phyloP scores from a whole-genome alignment of 2,888 invertebrate genomes.

The Amblyteles armatorius region DNA sequence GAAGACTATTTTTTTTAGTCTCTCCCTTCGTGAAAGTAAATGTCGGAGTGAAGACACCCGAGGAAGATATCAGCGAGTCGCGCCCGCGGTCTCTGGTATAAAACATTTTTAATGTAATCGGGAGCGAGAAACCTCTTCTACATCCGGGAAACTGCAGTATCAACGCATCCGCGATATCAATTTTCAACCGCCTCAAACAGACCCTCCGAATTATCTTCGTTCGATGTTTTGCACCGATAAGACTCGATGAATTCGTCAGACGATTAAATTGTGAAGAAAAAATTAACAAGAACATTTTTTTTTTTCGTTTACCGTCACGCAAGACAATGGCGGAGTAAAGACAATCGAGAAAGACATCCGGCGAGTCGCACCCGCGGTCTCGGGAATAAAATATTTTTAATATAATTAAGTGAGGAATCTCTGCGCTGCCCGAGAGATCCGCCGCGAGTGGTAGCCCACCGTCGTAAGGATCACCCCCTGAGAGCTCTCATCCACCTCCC shows the following conservation, averaged over 20 bases:
- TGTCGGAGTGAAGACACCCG: neutral
- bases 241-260: slow-evolving; percentile 18
- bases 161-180: slow-evolving; percentile 62
- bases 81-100: slow-evolving; percentile 68
- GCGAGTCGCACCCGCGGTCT: slow-evolving; percentile 44
- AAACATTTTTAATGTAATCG: slow-evolving; percentile 84
- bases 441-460: slow-evolving; percentile 53
- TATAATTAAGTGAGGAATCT: slow-evolving; percentile 84
- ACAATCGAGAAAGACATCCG: slow-evolving; percentile 24
- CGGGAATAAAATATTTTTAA: slow-evolving; percentile 82
- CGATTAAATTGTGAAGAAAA: neutral
- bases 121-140: slow-evolving; percentile 36
- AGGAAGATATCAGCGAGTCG: slow-evolving; percentile 13
- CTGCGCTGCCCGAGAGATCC: slow-evolving; percentile 76
- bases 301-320: neutral
- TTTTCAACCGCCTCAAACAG: slow-evolving; percentile 40
- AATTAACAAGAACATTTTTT: neutral
- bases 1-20: too few species aligned
- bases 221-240: slow-evolving; percentile 16
- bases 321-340: neutral
- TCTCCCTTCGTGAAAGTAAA: too few species aligned
- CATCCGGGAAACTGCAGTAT: slow-evolving; percentile 64
- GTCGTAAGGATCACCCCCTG: slow-evolving; percentile 60
- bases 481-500: slow-evolving; percentile 54
- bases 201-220: slow-evolving; percentile 40